Percentiles rank a stretch among this genome's conserved stretches.
Evolutionary conservation across 2,888 invertebrate genomes (phyloP).

Genomic region (Furcula furcula): DNA sequence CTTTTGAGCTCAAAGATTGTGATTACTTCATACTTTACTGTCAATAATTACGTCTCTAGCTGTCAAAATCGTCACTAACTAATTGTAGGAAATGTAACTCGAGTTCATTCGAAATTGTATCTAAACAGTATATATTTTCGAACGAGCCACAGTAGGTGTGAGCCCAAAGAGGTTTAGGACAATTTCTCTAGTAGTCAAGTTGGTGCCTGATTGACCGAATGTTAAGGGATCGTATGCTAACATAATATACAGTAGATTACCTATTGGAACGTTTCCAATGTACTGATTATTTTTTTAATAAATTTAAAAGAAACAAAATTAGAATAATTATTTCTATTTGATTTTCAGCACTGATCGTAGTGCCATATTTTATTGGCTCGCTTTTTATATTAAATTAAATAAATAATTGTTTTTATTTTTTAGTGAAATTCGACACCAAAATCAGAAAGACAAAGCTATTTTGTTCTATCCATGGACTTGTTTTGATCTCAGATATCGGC

Average conservation of each 20-base stretch:
- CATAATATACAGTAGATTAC: slow-evolving; percentile 47
- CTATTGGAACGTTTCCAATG: slow-evolving; percentile 71
- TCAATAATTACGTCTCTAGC: no score
- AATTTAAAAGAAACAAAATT: slow-evolving; percentile 51
- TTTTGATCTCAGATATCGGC: slow-evolving; percentile 73
- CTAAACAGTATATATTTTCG: slow-evolving; percentile 13
- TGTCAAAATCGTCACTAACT: no score
- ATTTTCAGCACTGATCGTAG: slow-evolving; percentile 74
- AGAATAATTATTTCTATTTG: slow-evolving; percentile 72
- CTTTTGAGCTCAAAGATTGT: no score
- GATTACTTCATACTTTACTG: no score
- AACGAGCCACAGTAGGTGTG: slow-evolving; percentile 34
- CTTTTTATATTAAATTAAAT: slow-evolving; percentile 52
- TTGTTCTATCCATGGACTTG: slow-evolving; percentile 66
- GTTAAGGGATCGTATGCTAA: slow-evolving; percentile 48
- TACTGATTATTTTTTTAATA: slow-evolving; percentile 74
- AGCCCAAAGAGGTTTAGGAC: slow-evolving; percentile 64
- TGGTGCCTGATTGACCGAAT: slow-evolving; percentile 73
- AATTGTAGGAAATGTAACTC: slow-evolving; percentile 29
- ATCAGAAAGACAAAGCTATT: slow-evolving; percentile 64
- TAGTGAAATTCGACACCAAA: slow-evolving; percentile 80
- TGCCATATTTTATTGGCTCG: slow-evolving; percentile 79
- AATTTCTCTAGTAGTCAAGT: slow-evolving; percentile 70
- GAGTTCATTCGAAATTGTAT: slow-evolving; percentile 29
- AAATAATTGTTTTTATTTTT: slow-evolving; percentile 64